phyloP scores from a whole-genome alignment of 2,888 invertebrate species.

The Syrphus vitripennis region DNA sequence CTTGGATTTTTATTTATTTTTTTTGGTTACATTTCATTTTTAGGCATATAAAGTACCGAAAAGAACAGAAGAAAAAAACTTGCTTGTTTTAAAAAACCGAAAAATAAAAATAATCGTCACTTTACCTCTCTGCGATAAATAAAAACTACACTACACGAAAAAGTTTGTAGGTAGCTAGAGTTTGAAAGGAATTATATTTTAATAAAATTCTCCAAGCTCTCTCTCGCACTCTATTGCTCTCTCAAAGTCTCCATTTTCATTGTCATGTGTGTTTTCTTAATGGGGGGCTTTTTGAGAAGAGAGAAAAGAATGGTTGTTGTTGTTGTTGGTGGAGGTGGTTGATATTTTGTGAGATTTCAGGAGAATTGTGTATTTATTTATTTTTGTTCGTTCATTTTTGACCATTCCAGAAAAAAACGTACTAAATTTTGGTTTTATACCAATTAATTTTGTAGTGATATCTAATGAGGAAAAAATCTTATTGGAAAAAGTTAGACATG shows the following conservation, averaged over 20 bases:
- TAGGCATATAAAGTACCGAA: neutral
- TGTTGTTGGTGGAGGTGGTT: neutral
- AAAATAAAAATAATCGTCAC: constrained; percentile 58
- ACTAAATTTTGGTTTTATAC: constrained; percentile 7
- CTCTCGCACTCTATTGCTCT: too few species aligned
- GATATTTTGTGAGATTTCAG: neutral
- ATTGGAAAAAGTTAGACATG: neutral
- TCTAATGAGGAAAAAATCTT: neutral
- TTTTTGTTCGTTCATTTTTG: neutral
- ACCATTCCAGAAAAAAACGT: neutral
- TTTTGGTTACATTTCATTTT: too few species aligned
- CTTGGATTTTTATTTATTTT: neutral
- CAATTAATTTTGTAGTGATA: neutral
- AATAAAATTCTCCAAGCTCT: constrained; percentile 38
- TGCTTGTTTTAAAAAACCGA: constrained; percentile 29
- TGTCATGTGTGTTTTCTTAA: neutral
- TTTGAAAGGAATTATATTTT: neutral
- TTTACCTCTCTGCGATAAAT: constrained; percentile 53
- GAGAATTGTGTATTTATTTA: neutral
- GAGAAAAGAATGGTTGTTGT: neutral
- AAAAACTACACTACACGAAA: constrained; percentile 65
- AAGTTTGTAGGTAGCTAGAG: constrained; percentile 53
- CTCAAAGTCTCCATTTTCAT: neutral
- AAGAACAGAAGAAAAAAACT: constrained; percentile 32
- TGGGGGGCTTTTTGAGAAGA: constrained; percentile 8